Conservation (phyloP, 1,140 invertebrate species). For the Delia radicum region DNA sequence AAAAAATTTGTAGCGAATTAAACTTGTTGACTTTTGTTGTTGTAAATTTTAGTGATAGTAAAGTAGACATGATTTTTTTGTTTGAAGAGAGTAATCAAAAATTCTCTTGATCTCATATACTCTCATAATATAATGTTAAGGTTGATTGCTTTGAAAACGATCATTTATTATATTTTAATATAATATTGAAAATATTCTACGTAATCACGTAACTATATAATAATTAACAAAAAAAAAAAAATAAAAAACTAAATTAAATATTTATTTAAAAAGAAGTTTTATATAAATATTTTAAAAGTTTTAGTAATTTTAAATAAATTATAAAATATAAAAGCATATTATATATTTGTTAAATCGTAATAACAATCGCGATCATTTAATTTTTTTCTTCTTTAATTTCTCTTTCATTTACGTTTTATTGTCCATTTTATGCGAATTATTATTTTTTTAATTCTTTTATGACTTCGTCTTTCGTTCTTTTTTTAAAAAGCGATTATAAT, state of each 20-base stretch:
- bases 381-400: neutral
- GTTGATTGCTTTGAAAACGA: neutral
- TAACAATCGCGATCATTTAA: neutral
- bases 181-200: neutral
- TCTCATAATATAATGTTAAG: neutral
- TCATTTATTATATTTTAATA: neutral
- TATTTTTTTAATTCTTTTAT: neutral
- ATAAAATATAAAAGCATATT: neutral
- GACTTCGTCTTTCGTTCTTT: neutral
- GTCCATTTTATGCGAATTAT: neutral
- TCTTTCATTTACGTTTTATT: neutral
- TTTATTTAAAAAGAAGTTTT: neutral
- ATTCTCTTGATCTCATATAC: neutral
- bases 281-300: neutral
- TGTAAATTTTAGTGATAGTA: neutral
- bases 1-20: neutral
- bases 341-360: neutral
- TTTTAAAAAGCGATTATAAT: slow-evolving; percentile 22
- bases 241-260: neutral
- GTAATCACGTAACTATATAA: no score
- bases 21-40: neutral
- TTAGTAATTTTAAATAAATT: neutral
- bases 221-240: no score
- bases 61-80: no score
- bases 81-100: neutral